Evolutionary conservation across 1,140 invertebrate species (phyloP), one percentile per base, ranked within the genome.

Genomic region (Drosophila truncata): DNA sequence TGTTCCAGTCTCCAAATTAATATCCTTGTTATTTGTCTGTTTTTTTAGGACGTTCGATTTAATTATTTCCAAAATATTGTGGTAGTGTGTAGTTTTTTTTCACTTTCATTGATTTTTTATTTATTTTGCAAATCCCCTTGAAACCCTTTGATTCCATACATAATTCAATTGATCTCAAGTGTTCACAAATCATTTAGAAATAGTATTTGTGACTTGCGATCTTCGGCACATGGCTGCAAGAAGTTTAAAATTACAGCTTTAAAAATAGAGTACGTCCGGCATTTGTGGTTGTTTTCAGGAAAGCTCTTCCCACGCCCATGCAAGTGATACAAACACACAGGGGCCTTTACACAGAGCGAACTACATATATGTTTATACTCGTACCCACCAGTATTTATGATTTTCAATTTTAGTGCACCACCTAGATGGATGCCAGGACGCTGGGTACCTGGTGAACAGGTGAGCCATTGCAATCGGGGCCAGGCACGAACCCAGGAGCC

Each of bases 401-500:
- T 66, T 70, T 70, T 66, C 47, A 70, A 70, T 66, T 70, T 71
- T 67, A 69, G 63, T 71, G 47, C 25, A 67, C 63, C 67, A 71
- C 49, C 63, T 67, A 63, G 39, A 25, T 66, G 47, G 52, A 14
- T 29, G 54, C 29, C n/a, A 14, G 29, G 14, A 54, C 44, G 42
- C 18, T 33, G 35, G 25, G 41, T 44, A 25, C 47, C 41, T 37
- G 37, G n/a, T n/a, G 42, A 46, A 20, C 67, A 69, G 33, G 42
- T 69, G 63, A 69, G 67, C 50, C 67, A 47, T 42, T 57, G 67
- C 49, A 71, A 69, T 70, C 64, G 57, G 64, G 50, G 33, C 67
- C 50, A 57, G 64, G 37, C 67, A 71, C 64, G 67, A 57, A 71
- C 50, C 6, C 23, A 35, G 29, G 4, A 31, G 29, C 14, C 4